Conservation (phyloP, 92 coral and sea anemone genomes). For the Zoanthus gigantus region DNA sequence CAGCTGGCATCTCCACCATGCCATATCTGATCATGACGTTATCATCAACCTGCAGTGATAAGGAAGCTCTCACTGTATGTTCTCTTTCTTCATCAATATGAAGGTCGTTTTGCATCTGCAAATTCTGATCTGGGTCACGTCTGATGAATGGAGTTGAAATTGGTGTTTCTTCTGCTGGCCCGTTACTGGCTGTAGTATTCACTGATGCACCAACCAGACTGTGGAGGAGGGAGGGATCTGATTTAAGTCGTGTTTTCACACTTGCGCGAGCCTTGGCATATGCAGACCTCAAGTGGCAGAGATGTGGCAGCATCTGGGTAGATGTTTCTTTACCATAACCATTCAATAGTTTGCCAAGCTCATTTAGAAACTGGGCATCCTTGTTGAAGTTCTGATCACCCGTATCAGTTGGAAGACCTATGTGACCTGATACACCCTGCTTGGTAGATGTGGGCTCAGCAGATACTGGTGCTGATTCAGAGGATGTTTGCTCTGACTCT, state of each 20-base stretch:
- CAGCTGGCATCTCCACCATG: not conserved
- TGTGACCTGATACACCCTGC: constrained; percentile 9
- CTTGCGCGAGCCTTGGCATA: too few relatives aligned
- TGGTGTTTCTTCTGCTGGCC: too few relatives aligned
- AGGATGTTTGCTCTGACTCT: constrained; percentile 8
- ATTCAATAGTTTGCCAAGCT: too few relatives aligned
- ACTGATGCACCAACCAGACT: too few relatives aligned
- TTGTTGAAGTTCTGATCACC: not conserved
- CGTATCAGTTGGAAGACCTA: constrained; percentile 1
- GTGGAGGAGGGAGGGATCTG: too few relatives aligned
- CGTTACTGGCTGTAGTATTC: too few relatives aligned
- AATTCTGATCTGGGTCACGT: not conserved
- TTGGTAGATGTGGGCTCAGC: constrained; percentile 18
- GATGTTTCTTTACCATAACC: too few relatives aligned
- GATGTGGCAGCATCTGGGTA: constrained; percentile 1
- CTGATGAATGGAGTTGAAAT: not conserved
- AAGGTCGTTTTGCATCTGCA: not conserved
- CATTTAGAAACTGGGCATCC: not conserved
- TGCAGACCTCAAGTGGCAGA: not conserved
- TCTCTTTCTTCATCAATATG: not conserved
- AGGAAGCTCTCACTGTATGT: not conserved
- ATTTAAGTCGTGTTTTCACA: too few relatives aligned
- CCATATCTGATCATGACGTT: not conserved
- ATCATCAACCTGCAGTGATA: not conserved
- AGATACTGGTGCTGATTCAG: constrained; percentile 22